These are phyloP conservation scores for Hedychridium roseum DNA, from an alignment of 2,888 invertebrate genomes.

Conservation along the genomic window DNA sequence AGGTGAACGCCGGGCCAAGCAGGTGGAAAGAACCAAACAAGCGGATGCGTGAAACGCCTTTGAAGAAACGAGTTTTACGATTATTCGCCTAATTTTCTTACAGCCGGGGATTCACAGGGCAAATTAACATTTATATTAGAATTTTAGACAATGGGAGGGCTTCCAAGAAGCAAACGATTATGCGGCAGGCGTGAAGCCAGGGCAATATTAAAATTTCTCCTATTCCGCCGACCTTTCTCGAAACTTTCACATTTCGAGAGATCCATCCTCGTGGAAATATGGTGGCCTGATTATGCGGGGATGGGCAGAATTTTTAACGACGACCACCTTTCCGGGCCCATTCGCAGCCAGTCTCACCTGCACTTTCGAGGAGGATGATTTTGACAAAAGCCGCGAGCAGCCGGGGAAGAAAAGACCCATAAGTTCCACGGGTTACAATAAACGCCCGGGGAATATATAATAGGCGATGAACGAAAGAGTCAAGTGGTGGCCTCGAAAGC, in stretches of 20 bases:
- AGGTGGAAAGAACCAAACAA: constrained; percentile 28
- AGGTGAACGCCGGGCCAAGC: constrained; percentile 12
- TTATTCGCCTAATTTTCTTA: constrained; percentile 7
- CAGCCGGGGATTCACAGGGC: constrained; percentile 10
- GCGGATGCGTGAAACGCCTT: constrained; percentile 18
- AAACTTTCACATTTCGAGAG: too few species aligned
- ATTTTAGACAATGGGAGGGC: background rate
- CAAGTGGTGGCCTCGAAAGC: constrained; percentile 38
- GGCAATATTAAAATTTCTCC: too few species aligned
- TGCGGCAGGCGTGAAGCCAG: too few species aligned
- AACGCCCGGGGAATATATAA: constrained; percentile 29
- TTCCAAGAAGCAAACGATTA: background rate
- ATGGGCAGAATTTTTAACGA: too few species aligned
- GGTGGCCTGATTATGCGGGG: too few species aligned
- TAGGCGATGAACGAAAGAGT: constrained; percentile 44
- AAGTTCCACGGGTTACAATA: constrained; percentile 31
- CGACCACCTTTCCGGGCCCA: too few species aligned
- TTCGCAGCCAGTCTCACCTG: too few species aligned
- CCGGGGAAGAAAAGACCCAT: constrained; percentile 13
- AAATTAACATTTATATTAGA: constrained; percentile 19
- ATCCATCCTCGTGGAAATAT: too few species aligned
- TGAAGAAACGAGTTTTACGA: constrained; percentile 18
- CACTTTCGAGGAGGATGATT: too few species aligned
- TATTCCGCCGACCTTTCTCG: too few species aligned
- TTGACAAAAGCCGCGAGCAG: too few species aligned